A percentile compares a stretch with the other conserved stretches of the same genome.
Evolutionary conservation across 2,888 invertebrate genomes (phyloP).

Genomic region (Eupithecia pulchellata): DNA sequence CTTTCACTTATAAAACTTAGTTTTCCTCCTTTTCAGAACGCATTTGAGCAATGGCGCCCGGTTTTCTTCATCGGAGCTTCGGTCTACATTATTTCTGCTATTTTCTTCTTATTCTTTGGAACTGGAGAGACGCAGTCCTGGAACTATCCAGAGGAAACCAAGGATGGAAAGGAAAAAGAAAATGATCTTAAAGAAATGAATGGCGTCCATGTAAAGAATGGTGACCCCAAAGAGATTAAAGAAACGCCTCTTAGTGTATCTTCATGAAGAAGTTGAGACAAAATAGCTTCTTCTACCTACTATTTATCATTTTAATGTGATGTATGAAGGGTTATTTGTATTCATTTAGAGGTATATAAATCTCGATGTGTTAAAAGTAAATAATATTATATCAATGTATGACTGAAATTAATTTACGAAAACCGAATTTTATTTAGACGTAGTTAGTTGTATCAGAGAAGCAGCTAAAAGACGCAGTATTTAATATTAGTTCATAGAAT

Average conservation of each 20-base stretch:
- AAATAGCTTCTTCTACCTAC: slow-evolving; percentile 6
- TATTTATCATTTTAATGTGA: slow-evolving; percentile 9
- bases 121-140: slow-evolving; percentile 89
- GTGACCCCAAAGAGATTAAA: slow-evolving; percentile 63
- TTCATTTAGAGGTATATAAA: slow-evolving; percentile 19
- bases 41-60: slow-evolving; percentile 89
- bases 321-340: not conserved
- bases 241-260: slow-evolving; percentile 69
- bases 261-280: slow-evolving; percentile 44
- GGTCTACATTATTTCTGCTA: slow-evolving; percentile 88
- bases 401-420: slow-evolving; percentile 30
- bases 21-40: slow-evolving; percentile 81
- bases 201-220: slow-evolving; percentile 53
- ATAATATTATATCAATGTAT: slow-evolving; percentile 7
- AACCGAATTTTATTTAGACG: slow-evolving; percentile 23
- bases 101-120: slow-evolving; percentile 89
- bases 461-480: slow-evolving; percentile 20
- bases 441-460: not conserved
- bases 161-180: slow-evolving; percentile 55
- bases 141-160: slow-evolving; percentile 80
- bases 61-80: slow-evolving; percentile 90
- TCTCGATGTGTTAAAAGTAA: slow-evolving; percentile 16
- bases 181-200: slow-evolving; percentile 62
- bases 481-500: slow-evolving; percentile 20
- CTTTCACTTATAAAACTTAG: slow-evolving; percentile 22